phyloP scores from a whole-genome alignment of 2,888 invertebrate genomes.

The Gonocerus acuteangulatus region DNA sequence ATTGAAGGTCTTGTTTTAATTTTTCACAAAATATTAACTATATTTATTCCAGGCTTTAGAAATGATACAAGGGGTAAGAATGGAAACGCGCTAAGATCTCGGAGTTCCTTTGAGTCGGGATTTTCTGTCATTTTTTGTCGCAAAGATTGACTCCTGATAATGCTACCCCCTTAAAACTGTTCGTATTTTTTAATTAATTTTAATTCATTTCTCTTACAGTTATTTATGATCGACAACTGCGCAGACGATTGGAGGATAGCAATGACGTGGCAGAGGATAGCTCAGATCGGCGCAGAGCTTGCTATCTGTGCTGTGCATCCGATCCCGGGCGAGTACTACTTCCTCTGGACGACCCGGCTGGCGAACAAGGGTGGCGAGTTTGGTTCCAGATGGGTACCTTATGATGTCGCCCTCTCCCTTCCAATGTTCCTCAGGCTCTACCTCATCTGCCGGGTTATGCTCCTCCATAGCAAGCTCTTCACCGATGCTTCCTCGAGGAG shows the following conservation, averaged over 20 bases:
- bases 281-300: constrained; percentile 85
- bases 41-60: too few relatives aligned
- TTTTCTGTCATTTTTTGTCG: too few relatives aligned
- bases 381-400: constrained; percentile 66
- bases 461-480: constrained; percentile 98
- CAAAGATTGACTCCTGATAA: too few relatives aligned
- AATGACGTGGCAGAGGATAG: constrained; percentile 95
- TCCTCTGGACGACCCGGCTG: constrained; percentile 92
- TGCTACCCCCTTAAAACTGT: too few relatives aligned
- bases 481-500: constrained; percentile 95
- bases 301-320: constrained; percentile 96
- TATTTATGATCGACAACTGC: constrained; percentile 99
- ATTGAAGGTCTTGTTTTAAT: too few relatives aligned
- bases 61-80: too few relatives aligned
- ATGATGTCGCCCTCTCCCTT: constrained; percentile 93
- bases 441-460: constrained; percentile 98
- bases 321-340: constrained; percentile 91
- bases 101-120: too few relatives aligned
- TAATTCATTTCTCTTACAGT: constrained; percentile 55
- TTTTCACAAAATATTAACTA: too few relatives aligned
- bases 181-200: too few relatives aligned
- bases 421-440: constrained; percentile 99
- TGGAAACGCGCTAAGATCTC: too few relatives aligned
- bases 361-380: constrained; percentile 70
- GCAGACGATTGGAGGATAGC: constrained; percentile 99